Evolutionary conservation across 2,797 vertebrate genomes (phyloP), one percentile per base, ranked within the genome.

Genomic region (Ctenopoma multispine): DNA sequence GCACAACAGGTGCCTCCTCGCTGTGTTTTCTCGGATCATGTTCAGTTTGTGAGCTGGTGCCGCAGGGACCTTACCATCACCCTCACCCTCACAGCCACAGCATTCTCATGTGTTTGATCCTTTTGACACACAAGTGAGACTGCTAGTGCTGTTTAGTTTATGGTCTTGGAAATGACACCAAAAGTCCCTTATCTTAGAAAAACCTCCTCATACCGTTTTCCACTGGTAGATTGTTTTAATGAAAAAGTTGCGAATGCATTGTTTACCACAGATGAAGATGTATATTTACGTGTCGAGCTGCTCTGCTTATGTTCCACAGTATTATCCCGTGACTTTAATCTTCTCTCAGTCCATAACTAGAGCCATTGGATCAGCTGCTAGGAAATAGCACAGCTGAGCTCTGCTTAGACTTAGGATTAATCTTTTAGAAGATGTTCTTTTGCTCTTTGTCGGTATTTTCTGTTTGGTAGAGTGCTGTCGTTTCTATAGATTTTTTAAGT

Each of bases 1-100:
- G 87, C 51, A 94, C 92, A 93, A 93, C 93, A 94, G 93, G 93
- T 94, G 93, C 88, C 77, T 84, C 65, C 67, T 71, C 66, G 7
- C 69, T 41, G 69, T 23, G 72, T 64, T 57, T 58, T 43, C 46
- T 12, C 44, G 15, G 71, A 27, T 60, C 73, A 3, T 34, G 79
- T 59, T 60, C 58, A 36, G 67, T 71, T 64, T 43, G 65, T 41
- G 23, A 50, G 34, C 61, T 41, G 40, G n/a, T 72, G 68, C 67
- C 59, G 5, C 73, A 9, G 69, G 46, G 61, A 78, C 46, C 34
- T 73, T 60, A 4, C 62, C 1, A 15, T 38, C 56, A 38, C 10
- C 36, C 10, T 7, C 62, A 67, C 60, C 65, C 53, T 76, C 69
- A 27, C 60, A 43, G 66, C 49, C 56, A 12, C 56, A 21, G 51